These are phyloP conservation scores for Drosophila tanythrix DNA, from an alignment of 2,888 invertebrate genomes.

Conservation along the genomic window DNA sequence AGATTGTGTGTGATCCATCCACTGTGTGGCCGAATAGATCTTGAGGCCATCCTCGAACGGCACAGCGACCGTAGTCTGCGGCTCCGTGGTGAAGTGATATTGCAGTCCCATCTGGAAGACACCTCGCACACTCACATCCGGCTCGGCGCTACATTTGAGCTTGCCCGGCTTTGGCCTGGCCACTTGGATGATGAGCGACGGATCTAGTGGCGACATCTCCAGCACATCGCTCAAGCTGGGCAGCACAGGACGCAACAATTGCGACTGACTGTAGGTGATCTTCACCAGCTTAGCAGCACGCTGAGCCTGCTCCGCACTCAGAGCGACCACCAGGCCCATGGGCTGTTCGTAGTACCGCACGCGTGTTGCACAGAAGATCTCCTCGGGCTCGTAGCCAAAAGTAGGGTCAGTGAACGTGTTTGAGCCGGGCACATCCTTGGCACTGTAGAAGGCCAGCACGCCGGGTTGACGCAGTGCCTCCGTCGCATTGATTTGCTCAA, in stretches of 20 bases:
- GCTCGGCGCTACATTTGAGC: constrained; percentile 25
- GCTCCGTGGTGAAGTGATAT: constrained; percentile 92
- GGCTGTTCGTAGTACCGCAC: constrained; percentile 89
- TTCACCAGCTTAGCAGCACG: constrained; percentile 86
- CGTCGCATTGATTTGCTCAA: constrained; percentile 84
- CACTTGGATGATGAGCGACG: constrained; percentile 64
- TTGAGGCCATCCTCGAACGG: constrained; percentile 90
- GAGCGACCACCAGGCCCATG: constrained; percentile 90
- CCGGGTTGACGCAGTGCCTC: constrained; percentile 87
- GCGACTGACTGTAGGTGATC: constrained; percentile 84
- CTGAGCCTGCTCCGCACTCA: constrained; percentile 86
- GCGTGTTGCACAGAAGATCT: constrained; percentile 79
- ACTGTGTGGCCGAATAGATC: constrained; percentile 88
- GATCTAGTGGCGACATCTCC: constrained; percentile 55
- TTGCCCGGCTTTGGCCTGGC: constrained; percentile 49
- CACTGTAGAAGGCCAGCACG: constrained; percentile 87
- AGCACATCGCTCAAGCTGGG: constrained; percentile 86
- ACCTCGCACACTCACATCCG: constrained; percentile 84
- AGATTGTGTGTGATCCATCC: constrained; percentile 87
- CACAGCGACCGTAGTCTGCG: constrained; percentile 88
- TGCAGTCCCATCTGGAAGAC: constrained; percentile 87
- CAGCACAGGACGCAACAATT: constrained; percentile 60
- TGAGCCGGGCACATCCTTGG: constrained; percentile 88
- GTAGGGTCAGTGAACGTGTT: constrained; percentile 86
- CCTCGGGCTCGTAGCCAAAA: constrained; percentile 81